These are phyloP conservation scores for Mormoops blainvillei DNA, from an alignment of 2,113 vertebrate genomes.

Conservation along the genomic window DNA sequence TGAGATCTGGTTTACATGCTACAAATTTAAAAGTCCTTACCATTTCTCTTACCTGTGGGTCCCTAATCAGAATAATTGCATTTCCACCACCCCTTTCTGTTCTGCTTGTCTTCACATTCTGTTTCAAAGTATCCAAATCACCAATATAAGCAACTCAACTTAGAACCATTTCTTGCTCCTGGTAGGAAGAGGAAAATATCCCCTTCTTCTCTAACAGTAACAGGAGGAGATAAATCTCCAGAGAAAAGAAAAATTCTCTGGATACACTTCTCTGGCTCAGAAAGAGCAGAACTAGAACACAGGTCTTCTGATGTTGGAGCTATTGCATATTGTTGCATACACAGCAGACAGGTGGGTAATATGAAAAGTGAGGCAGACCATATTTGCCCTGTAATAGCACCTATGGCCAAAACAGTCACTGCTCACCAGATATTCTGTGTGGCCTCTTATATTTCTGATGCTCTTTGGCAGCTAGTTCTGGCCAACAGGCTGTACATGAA, in stretches of 20 bases:
- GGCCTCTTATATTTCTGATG: background rate
- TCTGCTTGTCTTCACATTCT: background rate
- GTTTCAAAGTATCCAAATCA: background rate
- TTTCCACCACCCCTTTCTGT: background rate
- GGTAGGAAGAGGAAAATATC: background rate
- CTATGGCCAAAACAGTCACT: background rate
- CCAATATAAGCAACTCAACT: background rate
- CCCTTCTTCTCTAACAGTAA: background rate
- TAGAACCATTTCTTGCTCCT: background rate
- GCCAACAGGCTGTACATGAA: background rate
- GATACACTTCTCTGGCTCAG: background rate
- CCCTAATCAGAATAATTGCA: background rate
- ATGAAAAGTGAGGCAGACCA: background rate
- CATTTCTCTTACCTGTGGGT: background rate
- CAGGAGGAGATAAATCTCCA: background rate
- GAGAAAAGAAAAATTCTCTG: background rate
- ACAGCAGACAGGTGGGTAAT: background rate
- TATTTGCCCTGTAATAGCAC: background rate
- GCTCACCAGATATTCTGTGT: background rate
- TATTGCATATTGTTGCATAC: background rate
- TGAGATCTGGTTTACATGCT: background rate
- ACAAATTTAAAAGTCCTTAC: background rate
- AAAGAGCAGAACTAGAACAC: background rate
- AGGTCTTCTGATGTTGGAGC: slow-evolving; percentile 22
- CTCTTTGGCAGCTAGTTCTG: background rate